Evolutionary conservation across 2,888 invertebrate genomes (phyloP).

Genomic region (Drosophila austrosaltans): DNA sequence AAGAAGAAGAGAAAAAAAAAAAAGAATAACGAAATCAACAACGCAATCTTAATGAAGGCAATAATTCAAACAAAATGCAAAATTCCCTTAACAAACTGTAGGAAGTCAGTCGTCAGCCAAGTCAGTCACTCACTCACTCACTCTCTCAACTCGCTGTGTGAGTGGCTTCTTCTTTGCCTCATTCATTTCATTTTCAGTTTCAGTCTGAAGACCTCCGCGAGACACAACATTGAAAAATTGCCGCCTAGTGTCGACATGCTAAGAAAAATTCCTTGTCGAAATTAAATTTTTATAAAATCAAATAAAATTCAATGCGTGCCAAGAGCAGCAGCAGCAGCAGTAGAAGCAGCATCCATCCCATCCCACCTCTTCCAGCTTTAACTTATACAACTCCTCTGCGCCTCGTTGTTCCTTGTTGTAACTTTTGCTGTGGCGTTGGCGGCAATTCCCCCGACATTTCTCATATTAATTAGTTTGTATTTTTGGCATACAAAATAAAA

Average conservation of each 20-base stretch:
- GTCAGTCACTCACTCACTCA: constrained; percentile 50
- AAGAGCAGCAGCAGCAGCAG: constrained; percentile 19
- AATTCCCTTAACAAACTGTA: constrained; percentile 72
- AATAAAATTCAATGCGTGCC: constrained; percentile 70
- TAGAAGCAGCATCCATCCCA: constrained; percentile 4
- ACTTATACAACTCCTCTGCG: not conserved
- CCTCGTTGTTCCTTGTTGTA: not conserved
- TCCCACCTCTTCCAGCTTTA: constrained; percentile 20
- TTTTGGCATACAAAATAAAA: constrained; percentile 72
- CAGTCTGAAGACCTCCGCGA: constrained; percentile 26
- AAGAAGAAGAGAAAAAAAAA: not conserved
- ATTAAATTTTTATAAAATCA: constrained; percentile 77
- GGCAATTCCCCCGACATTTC: constrained; percentile 51
- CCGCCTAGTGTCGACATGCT: constrained; percentile 58
- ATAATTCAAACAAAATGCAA: constrained; percentile 78
- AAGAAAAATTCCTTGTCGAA: constrained; percentile 69
- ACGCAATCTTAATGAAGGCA: constrained; percentile 79
- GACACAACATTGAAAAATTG: constrained; percentile 68
- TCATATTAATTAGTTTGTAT: constrained; percentile 77
- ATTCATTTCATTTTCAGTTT: constrained; percentile 21
- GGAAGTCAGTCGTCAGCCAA: constrained; percentile 57
- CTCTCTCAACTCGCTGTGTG: constrained; percentile 31
- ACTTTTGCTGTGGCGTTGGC: constrained; percentile 9
- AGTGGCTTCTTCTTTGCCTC: constrained; percentile 18
- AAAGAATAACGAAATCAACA: constrained; percentile 63